A percentile compares a stretch with the other conserved stretches of the same genome.
These are phyloP conservation scores for Butastur rufipennis DNA, from an alignment of 2,113 vertebrate genomes.

Conservation along the genomic window DNA sequence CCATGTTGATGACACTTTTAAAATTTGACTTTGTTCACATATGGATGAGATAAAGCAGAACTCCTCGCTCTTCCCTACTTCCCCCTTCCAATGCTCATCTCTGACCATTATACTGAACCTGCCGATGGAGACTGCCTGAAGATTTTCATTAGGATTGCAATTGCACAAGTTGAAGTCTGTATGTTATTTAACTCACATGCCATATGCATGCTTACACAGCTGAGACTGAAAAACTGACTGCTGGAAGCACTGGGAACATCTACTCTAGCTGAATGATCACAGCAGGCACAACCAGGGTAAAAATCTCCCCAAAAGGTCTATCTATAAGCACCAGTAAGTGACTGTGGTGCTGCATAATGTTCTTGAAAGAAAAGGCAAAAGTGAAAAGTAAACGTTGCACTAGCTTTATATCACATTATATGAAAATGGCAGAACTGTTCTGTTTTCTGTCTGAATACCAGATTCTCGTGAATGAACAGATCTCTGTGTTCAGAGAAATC, in stretches of 20 bases:
- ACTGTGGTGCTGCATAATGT: neutral
- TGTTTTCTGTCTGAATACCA: neutral
- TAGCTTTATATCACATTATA: neutral
- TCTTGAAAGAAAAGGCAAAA: neutral
- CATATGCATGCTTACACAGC: neutral
- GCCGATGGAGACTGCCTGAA: neutral
- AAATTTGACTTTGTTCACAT: neutral
- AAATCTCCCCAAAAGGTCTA: neutral
- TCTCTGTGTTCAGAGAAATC: conserved; percentile 6
- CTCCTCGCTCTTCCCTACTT: neutral
- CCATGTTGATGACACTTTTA: neutral
- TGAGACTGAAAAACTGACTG: neutral
- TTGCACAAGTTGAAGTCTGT: neutral
- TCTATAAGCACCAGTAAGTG: neutral
- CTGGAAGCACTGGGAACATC: neutral
- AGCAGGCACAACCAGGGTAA: neutral
- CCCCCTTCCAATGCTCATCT: neutral
- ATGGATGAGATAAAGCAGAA: neutral
- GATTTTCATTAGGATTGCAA: neutral
- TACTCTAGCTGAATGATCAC: neutral
- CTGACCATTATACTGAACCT: neutral
- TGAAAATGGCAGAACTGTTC: neutral
- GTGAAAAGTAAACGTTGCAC: neutral
- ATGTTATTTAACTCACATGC: neutral
- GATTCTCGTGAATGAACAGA: neutral